These are phyloP conservation scores for Anoura caudifer DNA, from an alignment of 2,113 vertebrate genomes.

Conservation along the genomic window DNA sequence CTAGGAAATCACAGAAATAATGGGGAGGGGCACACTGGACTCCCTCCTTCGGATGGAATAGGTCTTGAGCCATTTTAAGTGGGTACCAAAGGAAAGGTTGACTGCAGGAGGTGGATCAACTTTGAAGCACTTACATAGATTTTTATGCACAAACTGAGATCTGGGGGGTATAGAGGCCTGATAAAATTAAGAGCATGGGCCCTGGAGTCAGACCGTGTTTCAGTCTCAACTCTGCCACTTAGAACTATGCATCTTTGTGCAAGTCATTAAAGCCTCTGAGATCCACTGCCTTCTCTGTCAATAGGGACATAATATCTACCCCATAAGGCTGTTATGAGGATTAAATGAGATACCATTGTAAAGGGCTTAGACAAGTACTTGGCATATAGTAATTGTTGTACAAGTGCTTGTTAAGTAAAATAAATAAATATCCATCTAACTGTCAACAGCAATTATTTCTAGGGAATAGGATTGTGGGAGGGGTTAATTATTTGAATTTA, in stretches of 20 bases:
- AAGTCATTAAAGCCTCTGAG: neutral
- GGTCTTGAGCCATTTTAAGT: neutral
- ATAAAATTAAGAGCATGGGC: neutral
- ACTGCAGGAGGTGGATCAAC: neutral
- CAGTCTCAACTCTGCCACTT: neutral
- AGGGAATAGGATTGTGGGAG: neutral
- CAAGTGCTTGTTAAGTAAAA: neutral
- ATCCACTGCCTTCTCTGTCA: neutral
- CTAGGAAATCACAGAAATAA: neutral
- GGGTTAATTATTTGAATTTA: slow-evolving; percentile 21
- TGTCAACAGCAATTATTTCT: neutral
- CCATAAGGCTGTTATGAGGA: neutral
- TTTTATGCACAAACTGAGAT: neutral
- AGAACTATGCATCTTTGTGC: neutral
- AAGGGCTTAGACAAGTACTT: neutral
- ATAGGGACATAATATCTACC: neutral
- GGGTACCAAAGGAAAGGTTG: neutral
- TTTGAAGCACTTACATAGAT: neutral
- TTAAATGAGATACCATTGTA: neutral
- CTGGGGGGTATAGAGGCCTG: neutral
- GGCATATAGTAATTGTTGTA: neutral
- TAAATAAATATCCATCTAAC: neutral
- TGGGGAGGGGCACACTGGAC: neutral
- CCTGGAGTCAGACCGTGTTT: neutral
- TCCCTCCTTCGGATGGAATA: neutral